These are phyloP conservation scores for Calliphora vicina DNA, from an alignment of 1,140 invertebrate species.

Conservation along the genomic window DNA sequence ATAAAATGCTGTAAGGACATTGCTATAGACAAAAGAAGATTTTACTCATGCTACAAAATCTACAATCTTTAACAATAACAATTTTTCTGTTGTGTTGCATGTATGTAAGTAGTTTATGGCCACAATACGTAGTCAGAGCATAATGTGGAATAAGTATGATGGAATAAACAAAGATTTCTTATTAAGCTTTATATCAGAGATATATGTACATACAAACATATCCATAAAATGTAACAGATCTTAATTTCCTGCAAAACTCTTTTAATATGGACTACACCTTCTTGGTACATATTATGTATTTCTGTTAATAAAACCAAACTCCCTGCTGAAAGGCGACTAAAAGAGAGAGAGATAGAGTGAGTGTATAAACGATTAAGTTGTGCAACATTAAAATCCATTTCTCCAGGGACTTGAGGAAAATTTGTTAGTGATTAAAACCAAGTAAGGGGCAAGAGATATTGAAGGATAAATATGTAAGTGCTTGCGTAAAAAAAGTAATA, in stretches of 20 bases:
- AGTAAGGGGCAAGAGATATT: background rate
- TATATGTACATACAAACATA: background rate
- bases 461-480: background rate
- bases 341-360: background rate
- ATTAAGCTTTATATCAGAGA: background rate
- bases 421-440: slow-evolving; percentile 15
- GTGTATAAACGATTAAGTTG: slow-evolving; percentile 20
- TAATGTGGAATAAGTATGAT: background rate
- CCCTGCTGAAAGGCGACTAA: background rate
- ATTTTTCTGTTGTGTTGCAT: background rate
- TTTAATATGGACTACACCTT: background rate
- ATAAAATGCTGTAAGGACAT: background rate
- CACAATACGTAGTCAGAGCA: background rate
- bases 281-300: background rate
- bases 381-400: slow-evolving; percentile 2
- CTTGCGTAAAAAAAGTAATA: background rate
- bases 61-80: background rate
- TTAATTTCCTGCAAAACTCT: slow-evolving; percentile 15
- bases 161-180: background rate
- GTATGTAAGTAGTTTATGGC: background rate
- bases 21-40: background rate
- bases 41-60: background rate
- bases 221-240: background rate
- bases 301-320: background rate
- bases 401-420: slow-evolving; percentile 12